Evolutionary conservation across 2,888 invertebrate genomes (phyloP).

Genomic region (Leucania comma): DNA sequence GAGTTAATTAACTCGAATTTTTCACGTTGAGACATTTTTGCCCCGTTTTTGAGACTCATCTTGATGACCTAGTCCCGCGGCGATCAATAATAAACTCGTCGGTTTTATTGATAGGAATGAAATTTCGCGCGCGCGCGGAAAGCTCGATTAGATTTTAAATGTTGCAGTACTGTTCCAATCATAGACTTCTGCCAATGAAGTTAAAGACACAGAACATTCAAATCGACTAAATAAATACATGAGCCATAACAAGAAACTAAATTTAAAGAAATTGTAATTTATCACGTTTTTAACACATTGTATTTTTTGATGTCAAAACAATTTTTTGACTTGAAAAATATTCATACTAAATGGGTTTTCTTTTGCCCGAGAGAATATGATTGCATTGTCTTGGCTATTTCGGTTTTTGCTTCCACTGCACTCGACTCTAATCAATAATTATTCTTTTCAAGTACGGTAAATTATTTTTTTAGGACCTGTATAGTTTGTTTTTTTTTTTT

Average conservation of each 20-base stretch:
- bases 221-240: slow-evolving; percentile 30
- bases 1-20: slow-evolving; percentile 90
- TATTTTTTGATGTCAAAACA: not conserved
- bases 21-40: slow-evolving; percentile 87
- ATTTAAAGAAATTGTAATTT: no score
- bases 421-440: not conserved
- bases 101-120: slow-evolving; percentile 79
- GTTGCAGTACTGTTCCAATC: slow-evolving; percentile 69
- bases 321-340: not conserved
- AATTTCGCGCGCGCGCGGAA: slow-evolving; percentile 89
- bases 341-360: not conserved
- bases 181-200: slow-evolving; percentile 20
- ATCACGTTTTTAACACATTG: not conserved
- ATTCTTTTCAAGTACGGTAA: not conserved
- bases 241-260: no score
- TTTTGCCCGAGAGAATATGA: not conserved
- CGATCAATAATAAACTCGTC: slow-evolving; percentile 84
- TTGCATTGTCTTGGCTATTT: not conserved
- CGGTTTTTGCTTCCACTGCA: slow-evolving; percentile 7
- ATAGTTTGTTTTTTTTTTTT: slow-evolving; percentile 8
- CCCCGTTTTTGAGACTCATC: slow-evolving; percentile 86
- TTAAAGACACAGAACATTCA: slow-evolving; percentile 42
- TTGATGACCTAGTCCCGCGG: slow-evolving; percentile 73
- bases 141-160: slow-evolving; percentile 66
- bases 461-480: not conserved